Base-by-base conservation (phyloP, 2,797 vertebrate genomes). In the Etheostoma nigrum region DNA sequence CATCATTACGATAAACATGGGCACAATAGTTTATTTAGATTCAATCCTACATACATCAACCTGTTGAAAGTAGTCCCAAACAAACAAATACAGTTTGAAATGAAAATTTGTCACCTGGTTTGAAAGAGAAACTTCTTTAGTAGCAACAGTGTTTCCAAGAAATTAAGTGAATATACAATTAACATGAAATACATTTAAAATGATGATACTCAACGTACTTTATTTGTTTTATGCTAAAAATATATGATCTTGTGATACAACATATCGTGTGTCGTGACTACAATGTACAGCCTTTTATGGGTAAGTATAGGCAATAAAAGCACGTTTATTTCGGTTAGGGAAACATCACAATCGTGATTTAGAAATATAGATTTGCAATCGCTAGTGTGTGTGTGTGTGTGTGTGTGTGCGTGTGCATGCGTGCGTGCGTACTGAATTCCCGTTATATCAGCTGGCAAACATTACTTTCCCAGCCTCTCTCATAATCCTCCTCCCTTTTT, bases 381-480 rank as follows among this genome's bases (percentile, higher is more conserved):
- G 49, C 16, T 51, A 6, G 53, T 44, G 21, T n/a, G 40, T 51
- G 33, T 58, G 47, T 63, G 30, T 60, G 27, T 15, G 23, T 21
- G 23, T n/a, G 65, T 1, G 44, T 45, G 44, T 30, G 8, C 19
- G 15, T 30, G 33, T 54, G 52, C 33, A 11, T 48, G 21, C 48
- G 40, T 51, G 13, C 70, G 45, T 79, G 55, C 76, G 59, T 69
- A 49, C 79, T 81, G 81, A 90, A 89, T 92, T 93, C 84, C 83
- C 84, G 51, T 72, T 79, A 77, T 89, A 88, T 86, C 62, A 83
- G 70, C 76, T 90, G 86, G 82, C 81, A 89, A 81, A 79, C 79
- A 81, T 76, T 85, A 70, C 81, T 89, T 92, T 27, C 75, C 87
- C 87, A 91, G 87, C 74, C 77, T 74, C 78, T 79, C 62, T 86